These are phyloP conservation scores for Priocnemis perturbator DNA, from an alignment of 2,888 invertebrate genomes.

Conservation along the genomic window DNA sequence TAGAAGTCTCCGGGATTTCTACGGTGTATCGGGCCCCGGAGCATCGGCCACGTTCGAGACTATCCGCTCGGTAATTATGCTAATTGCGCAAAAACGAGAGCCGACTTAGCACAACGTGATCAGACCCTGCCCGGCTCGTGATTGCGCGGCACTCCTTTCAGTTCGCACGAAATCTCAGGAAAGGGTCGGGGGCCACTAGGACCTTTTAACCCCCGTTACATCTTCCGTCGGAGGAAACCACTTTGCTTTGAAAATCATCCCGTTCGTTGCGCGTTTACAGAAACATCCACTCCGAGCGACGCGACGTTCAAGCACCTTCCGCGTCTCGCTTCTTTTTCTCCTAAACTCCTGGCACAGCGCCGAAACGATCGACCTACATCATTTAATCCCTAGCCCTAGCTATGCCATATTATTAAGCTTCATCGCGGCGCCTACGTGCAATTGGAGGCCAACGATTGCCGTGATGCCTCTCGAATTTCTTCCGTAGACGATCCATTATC, in stretches of 20 bases:
- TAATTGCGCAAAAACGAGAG: slow-evolving; percentile 41
- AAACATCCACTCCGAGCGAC: no score
- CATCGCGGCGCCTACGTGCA: no score
- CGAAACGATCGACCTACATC: no score
- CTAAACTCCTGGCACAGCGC: no score
- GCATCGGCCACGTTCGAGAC: slow-evolving; percentile 13
- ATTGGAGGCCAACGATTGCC: not conserved
- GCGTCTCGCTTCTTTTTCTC: no score
- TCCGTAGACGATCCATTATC: slow-evolving; percentile 19
- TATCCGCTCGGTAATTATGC: slow-evolving; percentile 40
- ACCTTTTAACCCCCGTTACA: slow-evolving; percentile 3
- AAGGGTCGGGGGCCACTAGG: not conserved
- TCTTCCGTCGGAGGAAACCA: not conserved
- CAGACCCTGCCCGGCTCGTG: not conserved
- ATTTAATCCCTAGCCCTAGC: no score
- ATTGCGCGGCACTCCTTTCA: slow-evolving; percentile 7
- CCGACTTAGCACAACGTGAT: slow-evolving; percentile 4
- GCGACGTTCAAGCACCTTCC: no score
- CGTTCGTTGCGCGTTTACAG: no score
- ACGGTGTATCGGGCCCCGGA: not conserved
- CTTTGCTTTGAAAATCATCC: slow-evolving; percentile 1
- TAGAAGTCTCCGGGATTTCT: slow-evolving; percentile 1
- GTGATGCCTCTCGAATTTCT: slow-evolving; percentile 16
- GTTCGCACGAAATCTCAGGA: slow-evolving; percentile 17
- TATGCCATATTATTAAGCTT: no score